phyloP scores from a whole-genome alignment of 1,140 invertebrate species.

The Adoxophyes honmai region DNA sequence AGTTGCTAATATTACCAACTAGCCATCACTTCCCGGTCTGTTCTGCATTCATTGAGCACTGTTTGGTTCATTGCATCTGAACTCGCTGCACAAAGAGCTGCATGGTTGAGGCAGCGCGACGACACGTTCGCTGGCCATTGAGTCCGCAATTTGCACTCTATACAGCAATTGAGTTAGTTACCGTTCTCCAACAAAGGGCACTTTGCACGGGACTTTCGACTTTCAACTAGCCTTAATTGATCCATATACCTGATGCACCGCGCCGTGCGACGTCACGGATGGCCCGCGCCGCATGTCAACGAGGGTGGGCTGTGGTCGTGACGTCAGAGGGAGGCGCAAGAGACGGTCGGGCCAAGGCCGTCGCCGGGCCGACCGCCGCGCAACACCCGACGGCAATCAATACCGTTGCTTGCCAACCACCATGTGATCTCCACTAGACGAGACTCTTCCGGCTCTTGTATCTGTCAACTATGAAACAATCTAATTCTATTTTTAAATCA shows the following conservation, averaged over 20 bases:
- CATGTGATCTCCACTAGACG: constrained; percentile 29
- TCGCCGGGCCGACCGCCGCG: constrained; percentile 62
- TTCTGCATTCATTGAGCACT: neutral
- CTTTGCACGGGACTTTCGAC: neutral
- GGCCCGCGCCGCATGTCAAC: constrained; percentile 45
- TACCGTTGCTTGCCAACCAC: constrained; percentile 34
- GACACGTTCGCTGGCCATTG: neutral
- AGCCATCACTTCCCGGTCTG: too few relatives aligned
- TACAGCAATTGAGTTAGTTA: constrained; percentile 7
- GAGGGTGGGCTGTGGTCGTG: constrained; percentile 39
- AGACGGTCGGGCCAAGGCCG: constrained; percentile 67
- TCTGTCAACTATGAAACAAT: neutral
- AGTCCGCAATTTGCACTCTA: constrained; percentile 8
- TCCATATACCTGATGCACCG: constrained; percentile 15
- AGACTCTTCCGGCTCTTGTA: too few relatives aligned
- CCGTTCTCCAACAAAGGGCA: neutral
- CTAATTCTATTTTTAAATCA: too few relatives aligned
- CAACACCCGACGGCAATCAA: constrained; percentile 64
- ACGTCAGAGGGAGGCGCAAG: constrained; percentile 48
- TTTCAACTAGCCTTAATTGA: neutral
- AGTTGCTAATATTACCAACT: too few relatives aligned
- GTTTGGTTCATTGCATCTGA: constrained; percentile 4
- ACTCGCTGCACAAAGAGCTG: neutral
- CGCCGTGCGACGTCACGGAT: constrained; percentile 51
- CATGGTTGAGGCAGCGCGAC: neutral